Percentiles rank a stretch among this genome's conserved stretches.
phyloP scores from a whole-genome alignment of 1,140 invertebrate genomes.

The Papilio dardanus region DNA sequence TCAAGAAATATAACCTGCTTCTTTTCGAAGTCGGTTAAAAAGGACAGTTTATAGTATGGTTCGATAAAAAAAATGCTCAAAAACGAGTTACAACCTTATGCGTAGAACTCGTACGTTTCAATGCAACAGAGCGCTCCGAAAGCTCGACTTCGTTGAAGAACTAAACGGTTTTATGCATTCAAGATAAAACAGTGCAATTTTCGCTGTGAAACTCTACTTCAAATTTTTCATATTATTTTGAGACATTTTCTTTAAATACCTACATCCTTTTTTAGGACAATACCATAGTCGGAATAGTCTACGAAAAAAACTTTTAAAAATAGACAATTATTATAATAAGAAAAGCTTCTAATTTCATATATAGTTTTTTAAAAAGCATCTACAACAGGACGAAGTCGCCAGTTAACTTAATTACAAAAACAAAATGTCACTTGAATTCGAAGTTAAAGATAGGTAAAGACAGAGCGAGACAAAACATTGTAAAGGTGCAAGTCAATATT shows the following conservation, averaged over 20 bases:
- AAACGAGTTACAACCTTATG: not conserved
- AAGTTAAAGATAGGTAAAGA: not conserved
- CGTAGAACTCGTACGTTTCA: not conserved
- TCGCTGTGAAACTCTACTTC: not conserved
- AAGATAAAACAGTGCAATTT: not conserved
- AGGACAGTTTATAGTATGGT: no score
- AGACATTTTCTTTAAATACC: no score
- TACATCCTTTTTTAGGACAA: no score
- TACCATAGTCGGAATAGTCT: no score
- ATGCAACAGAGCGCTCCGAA: not conserved
- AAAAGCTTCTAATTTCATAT: no score
- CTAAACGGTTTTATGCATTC: not conserved
- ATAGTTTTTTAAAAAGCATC: not conserved
- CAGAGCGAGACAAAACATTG: not conserved
- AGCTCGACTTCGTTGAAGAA: not conserved
- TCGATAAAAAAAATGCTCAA: no score
- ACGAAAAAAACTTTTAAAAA: no score
- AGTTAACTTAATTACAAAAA: not conserved
- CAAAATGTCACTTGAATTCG: constrained; percentile 1
- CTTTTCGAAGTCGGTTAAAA: no score
- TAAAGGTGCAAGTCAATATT: constrained; percentile 14
- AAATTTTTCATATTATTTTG: no score
- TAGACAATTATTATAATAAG: no score
- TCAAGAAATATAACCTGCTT: not conserved
- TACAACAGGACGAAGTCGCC: not conserved